Conservation (phyloP, 2,888 invertebrate species). For the Euclidia mi region DNA sequence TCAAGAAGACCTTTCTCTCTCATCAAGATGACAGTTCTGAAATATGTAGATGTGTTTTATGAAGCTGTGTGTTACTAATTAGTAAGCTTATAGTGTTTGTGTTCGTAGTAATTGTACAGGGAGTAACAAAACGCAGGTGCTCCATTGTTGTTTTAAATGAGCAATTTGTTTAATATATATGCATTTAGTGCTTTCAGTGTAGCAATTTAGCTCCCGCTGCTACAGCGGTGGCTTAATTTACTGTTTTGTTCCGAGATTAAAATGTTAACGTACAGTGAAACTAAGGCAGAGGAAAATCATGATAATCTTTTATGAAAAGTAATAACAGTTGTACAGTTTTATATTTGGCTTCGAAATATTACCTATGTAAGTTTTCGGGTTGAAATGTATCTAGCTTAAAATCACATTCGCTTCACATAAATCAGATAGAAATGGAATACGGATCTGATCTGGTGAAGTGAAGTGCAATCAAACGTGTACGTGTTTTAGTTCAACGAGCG, state of each 20-base stretch:
- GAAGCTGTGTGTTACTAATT: conserved; percentile 30
- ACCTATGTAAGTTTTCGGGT: too few species aligned
- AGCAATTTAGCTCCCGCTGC: conserved; percentile 40
- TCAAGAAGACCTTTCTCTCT: too few species aligned
- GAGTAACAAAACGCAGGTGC: conserved; percentile 46
- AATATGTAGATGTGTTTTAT: conserved; percentile 6
- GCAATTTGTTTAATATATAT: conserved; percentile 49
- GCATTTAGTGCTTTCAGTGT: conserved; percentile 38
- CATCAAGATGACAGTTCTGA: too few species aligned
- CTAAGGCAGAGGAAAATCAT: conserved; percentile 10
- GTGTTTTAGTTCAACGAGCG: conserved; percentile 50
- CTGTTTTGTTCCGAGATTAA: conserved; percentile 39
- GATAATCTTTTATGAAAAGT: conserved; percentile 11
- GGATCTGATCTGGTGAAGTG: conserved; percentile 23
- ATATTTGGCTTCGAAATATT: too few species aligned
- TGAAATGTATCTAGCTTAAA: too few species aligned
- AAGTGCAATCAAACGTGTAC: conserved; percentile 57
- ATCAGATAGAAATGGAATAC: conserved; percentile 18
- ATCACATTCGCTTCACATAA: conserved; percentile 17
- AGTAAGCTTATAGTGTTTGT: conserved; percentile 15
- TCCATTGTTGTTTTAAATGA: conserved; percentile 44
- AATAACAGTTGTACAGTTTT: neutral
- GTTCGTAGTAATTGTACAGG: conserved; percentile 10
- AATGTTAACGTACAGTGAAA: conserved; percentile 23
- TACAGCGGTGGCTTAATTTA: conserved; percentile 40